These are phyloP conservation scores for Heliconius himera DNA, from an alignment of 1,140 invertebrate species.

Conservation along the genomic window DNA sequence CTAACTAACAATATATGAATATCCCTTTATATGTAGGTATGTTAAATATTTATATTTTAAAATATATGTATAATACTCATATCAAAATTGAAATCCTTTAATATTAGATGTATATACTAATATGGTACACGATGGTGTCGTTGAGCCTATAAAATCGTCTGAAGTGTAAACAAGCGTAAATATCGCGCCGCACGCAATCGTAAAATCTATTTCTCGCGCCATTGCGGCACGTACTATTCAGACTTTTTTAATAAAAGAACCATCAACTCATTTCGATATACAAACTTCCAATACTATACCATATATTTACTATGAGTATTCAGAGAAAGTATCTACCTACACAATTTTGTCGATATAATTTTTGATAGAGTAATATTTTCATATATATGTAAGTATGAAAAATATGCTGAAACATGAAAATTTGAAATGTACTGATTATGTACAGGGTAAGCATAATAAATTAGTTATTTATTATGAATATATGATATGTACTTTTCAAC, in stretches of 20 bases:
- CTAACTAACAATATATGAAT: no score
- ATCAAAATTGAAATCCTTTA: conserved; percentile 1
- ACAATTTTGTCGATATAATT: no score
- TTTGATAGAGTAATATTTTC: no score
- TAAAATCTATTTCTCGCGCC: conserved; percentile 77
- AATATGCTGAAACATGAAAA: no score
- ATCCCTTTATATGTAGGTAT: no score
- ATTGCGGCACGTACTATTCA: conserved; percentile 58
- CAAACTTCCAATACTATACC: background rate
- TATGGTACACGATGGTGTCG: conserved; percentile 66
- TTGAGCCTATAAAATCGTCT: conserved; percentile 78
- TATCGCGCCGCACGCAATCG: conserved; percentile 71
- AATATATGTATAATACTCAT: background rate
- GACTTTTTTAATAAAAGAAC: conserved; percentile 52
- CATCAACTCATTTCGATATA: conserved; percentile 42
- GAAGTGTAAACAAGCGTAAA: conserved; percentile 77
- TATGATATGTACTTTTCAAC: no score
- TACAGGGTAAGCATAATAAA: no score
- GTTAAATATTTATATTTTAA: no score
- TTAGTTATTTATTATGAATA: no score
- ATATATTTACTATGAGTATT: background rate
- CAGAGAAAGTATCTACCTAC: no score
- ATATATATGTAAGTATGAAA: no score
- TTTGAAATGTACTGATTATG: no score
- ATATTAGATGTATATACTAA: conserved; percentile 49